These are phyloP conservation scores for Halictus rubicundus DNA, from an alignment of 1,140 invertebrate species.

Conservation along the genomic window DNA sequence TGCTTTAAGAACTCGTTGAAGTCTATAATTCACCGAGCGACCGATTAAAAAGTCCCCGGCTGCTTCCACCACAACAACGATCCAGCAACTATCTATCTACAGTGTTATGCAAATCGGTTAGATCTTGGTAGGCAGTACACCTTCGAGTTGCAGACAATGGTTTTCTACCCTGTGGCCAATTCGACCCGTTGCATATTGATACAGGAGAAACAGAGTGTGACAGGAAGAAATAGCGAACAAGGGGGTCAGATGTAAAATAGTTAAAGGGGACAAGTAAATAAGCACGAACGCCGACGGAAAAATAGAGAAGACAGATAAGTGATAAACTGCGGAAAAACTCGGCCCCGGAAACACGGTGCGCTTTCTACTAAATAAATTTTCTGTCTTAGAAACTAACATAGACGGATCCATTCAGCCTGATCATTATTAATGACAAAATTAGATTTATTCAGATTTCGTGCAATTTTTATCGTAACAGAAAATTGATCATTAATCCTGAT, in stretches of 20 bases:
- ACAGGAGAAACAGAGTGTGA: constrained; percentile 19
- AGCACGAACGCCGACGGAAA: neutral
- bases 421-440: too few species aligned
- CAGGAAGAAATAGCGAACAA: constrained; percentile 9
- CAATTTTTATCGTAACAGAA: too few species aligned
- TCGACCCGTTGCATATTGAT: constrained; percentile 4
- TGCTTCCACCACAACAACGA: neutral
- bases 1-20: too few species aligned
- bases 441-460: too few species aligned
- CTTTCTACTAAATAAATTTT: neutral
- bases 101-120: neutral
- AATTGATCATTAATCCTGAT: too few species aligned
- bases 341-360: neutral
- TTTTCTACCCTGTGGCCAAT: constrained; percentile 12
- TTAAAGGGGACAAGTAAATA: constrained; percentile 4
- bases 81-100: neutral
- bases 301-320: neutral
- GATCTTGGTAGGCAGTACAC: neutral
- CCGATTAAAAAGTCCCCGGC: neutral
- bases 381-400: neutral
- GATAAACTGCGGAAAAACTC: neutral
- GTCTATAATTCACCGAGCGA: too few species aligned
- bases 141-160: neutral
- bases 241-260: neutral
- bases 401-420: too few species aligned